Conservation (phyloP, 2,888 invertebrate species). For the Hirtodrosophila trivittata region DNA sequence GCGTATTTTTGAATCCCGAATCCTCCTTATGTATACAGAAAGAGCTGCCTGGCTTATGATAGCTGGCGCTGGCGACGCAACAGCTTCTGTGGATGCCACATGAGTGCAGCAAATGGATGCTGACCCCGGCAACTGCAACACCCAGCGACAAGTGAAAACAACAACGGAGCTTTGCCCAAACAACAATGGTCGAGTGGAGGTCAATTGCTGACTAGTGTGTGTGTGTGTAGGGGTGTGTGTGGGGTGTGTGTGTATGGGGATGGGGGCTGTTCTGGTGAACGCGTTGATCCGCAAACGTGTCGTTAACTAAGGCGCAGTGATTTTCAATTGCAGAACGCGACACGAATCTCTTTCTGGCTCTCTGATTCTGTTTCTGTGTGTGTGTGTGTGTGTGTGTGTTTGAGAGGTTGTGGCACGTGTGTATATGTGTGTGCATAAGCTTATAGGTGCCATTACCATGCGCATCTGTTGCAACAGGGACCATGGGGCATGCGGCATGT, state of each 20-base stretch:
- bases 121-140: constrained; percentile 28
- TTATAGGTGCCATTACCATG: constrained; percentile 69
- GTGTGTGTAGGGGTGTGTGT: neutral
- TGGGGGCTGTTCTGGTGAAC: constrained; percentile 43
- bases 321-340: constrained; percentile 78
- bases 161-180: constrained; percentile 38
- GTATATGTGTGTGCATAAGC: constrained; percentile 74
- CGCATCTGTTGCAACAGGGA: constrained; percentile 24
- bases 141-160: constrained; percentile 12
- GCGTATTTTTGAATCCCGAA: constrained; percentile 50
- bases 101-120: constrained; percentile 5
- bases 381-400: constrained; percentile 22
- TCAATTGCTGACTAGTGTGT: constrained; percentile 48
- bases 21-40: constrained; percentile 57
- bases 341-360: constrained; percentile 26
- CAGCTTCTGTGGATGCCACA: constrained; percentile 13
- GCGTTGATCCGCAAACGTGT: constrained; percentile 81
- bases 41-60: constrained; percentile 64
- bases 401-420: constrained; percentile 47
- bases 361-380: neutral
- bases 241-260: constrained; percentile 2
- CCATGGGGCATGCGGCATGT: constrained; percentile 5
- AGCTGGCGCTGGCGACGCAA: constrained; percentile 42
- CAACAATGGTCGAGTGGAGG: constrained; percentile 63
- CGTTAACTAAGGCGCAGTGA: constrained; percentile 80